Evolutionary conservation across 1,140 invertebrate genomes (phyloP).

Genomic region (Octopus sinensis): DNA sequence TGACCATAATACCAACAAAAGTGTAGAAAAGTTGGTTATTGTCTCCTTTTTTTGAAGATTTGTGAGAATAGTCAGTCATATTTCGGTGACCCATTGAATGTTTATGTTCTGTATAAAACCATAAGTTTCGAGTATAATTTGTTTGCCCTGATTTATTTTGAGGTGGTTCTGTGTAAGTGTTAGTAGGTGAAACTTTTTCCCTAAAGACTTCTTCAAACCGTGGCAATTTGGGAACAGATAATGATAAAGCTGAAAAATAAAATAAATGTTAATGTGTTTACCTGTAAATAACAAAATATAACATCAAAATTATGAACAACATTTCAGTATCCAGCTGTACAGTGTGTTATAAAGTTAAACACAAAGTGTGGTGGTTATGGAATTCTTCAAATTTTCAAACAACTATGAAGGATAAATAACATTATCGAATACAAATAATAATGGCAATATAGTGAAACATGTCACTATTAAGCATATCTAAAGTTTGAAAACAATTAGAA

Average conservation of each 20-base stretch:
- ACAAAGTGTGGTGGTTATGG: too few species aligned
- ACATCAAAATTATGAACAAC: too few species aligned
- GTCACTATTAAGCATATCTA: too few species aligned
- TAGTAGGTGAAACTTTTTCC: not conserved
- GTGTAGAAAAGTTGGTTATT: slow-evolving; percentile 23
- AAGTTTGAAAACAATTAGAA: too few species aligned
- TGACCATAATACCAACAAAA: slow-evolving; percentile 33
- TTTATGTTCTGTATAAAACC: slow-evolving; percentile 10
- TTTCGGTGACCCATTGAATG: not conserved
- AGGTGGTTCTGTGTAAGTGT: not conserved
- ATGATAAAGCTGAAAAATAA: slow-evolving; percentile 26
- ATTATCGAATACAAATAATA: too few species aligned
- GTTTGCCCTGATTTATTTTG: slow-evolving; percentile 1
- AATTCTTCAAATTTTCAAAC: too few species aligned
- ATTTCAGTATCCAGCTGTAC: too few species aligned
- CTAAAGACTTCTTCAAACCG: slow-evolving; percentile 13
- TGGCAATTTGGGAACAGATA: slow-evolving; percentile 30
- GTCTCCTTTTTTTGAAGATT: not conserved
- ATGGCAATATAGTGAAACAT: too few species aligned
- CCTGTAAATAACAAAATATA: too few species aligned
- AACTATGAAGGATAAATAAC: too few species aligned
- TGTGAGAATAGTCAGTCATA: not conserved
- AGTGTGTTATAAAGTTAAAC: too few species aligned
- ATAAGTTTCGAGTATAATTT: slow-evolving; percentile 5
- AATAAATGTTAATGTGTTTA: too few species aligned